phyloP scores from a whole-genome alignment of 2,888 invertebrate genomes.

The Drosophila falleni region DNA sequence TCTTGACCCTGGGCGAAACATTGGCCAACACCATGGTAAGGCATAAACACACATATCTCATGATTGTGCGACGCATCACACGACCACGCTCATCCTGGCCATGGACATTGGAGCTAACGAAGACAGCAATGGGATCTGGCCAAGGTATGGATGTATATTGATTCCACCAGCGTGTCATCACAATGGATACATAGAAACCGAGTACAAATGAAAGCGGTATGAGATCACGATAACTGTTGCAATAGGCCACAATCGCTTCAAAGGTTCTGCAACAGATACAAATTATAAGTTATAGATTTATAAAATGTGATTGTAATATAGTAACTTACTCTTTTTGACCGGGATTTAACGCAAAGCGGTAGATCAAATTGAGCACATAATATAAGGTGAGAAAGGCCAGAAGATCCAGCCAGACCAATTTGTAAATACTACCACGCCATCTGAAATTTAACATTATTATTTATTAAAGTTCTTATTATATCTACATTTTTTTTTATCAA shows the following conservation, averaged over 20 bases:
- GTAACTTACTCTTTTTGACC: conserved; percentile 89
- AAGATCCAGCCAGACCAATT: conserved; percentile 96
- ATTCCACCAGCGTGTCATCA: conserved; percentile 97
- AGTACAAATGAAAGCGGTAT: conserved; percentile 97
- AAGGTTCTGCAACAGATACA: conserved; percentile 88
- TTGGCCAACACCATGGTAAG: conserved; percentile 95
- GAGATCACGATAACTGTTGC: conserved; percentile 93
- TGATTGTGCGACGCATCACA: conserved; percentile 92
- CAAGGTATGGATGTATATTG: conserved; percentile 93
- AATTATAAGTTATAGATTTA: conserved; percentile 4
- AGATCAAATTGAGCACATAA: conserved; percentile 91
- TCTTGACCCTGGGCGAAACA: conserved; percentile 95
- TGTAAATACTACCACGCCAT: conserved; percentile 98
- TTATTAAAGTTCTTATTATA: not conserved
- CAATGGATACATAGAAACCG: conserved; percentile 96
- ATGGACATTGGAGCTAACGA: conserved; percentile 93
- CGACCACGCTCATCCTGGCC: conserved; percentile 94
- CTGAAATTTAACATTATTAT: conserved; percentile 86
- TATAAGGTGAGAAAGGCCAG: conserved; percentile 92
- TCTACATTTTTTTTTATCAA: not conserved
- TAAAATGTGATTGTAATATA: not conserved
- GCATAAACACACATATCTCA: conserved; percentile 93
- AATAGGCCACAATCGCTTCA: conserved; percentile 93
- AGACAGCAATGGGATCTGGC: conserved; percentile 95
- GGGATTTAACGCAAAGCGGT: conserved; percentile 90